phyloP scores from a whole-genome alignment of 2,113 vertebrate genomes.

The Microcebus murinus region DNA sequence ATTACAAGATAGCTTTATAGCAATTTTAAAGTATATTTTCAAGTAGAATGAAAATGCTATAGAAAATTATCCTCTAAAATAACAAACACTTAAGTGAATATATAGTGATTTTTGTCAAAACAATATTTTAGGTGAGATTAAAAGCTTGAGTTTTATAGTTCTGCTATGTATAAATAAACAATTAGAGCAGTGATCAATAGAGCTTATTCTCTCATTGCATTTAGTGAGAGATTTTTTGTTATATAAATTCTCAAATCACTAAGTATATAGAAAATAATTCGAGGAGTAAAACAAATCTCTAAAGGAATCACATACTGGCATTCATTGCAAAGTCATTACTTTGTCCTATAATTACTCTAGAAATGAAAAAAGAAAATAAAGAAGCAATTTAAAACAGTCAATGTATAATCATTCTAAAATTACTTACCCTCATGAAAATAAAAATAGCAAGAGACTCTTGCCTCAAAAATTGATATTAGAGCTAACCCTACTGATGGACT shows the following conservation, averaged over 20 bases:
- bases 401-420: slow-evolving; percentile 80
- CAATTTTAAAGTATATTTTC: slow-evolving; percentile 38
- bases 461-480: slow-evolving; percentile 71
- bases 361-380: slow-evolving; percentile 73
- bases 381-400: slow-evolving; percentile 76
- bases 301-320: slow-evolving; percentile 44
- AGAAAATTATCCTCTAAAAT: slow-evolving; percentile 33
- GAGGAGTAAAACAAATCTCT: slow-evolving; percentile 41
- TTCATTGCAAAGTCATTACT: slow-evolving; percentile 66
- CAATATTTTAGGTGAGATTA: slow-evolving; percentile 36
- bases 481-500: slow-evolving; percentile 57
- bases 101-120: slow-evolving; percentile 23
- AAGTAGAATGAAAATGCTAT: not conserved
- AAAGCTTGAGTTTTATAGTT: slow-evolving; percentile 51
- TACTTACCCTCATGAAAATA: slow-evolving; percentile 72
- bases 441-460: slow-evolving; percentile 63
- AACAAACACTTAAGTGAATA: not conserved
- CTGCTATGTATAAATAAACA: slow-evolving; percentile 62
- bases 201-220: slow-evolving; percentile 58
- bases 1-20: not conserved
- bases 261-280: slow-evolving; percentile 57
- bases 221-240: slow-evolving; percentile 49
- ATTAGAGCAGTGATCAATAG: slow-evolving; percentile 49
- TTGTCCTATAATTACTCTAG: slow-evolving; percentile 68
- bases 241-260: slow-evolving; percentile 49